Base-by-base conservation (phyloP, 2,888 invertebrate species). In the Cerceris ruficornis region DNA sequence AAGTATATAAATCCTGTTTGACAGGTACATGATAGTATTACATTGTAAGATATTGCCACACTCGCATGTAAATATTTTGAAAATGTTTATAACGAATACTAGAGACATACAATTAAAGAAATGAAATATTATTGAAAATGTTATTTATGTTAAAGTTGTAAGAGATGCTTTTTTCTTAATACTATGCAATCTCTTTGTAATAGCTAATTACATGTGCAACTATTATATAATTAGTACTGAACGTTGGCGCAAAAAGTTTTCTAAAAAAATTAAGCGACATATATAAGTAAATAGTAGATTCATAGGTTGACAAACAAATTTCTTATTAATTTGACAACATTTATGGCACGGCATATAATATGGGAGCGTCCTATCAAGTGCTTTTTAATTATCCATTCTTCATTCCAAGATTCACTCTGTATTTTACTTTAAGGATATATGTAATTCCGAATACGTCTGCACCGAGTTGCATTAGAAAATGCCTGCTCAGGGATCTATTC, bases 271-370 rank as follows among this genome's bases (percentile, higher is more conserved):
- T 69, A 54, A 55, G 61, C 69, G 15, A 61, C 69, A 57, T 57
- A 41, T 70, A 72, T 41, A 57, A 60, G 42, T 54, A 61, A 62
- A 57, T 17, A 17, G 55, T 62, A 62, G 62, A 52, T 62, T 42
- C 13, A 52, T 62, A 62, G 50, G 7, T 52, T 62, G 62, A 50
- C 42, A 54, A 73, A 67, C 43, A 60, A 60, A 46, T 57, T 52
- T 65, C 41, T 69, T 15, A 55, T 62, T 55, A 61, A 62, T 82
- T 82, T 87, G 85, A 86, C 87, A 85, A 87, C 84, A 86, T 83
- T 81, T 85, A 86, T 86, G 84, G 84, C 84, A 87, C 84, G 82
- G 86, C 82, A 87, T 85, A 86, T 87, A 86, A 86, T 72, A 85
- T 86, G 83, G 88, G 85, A 85, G 84, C 75, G 65, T 80, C 67